Evolutionary conservation across 2,113 vertebrate species (phyloP).

Genomic region (Mormyrus lacerda): DNA sequence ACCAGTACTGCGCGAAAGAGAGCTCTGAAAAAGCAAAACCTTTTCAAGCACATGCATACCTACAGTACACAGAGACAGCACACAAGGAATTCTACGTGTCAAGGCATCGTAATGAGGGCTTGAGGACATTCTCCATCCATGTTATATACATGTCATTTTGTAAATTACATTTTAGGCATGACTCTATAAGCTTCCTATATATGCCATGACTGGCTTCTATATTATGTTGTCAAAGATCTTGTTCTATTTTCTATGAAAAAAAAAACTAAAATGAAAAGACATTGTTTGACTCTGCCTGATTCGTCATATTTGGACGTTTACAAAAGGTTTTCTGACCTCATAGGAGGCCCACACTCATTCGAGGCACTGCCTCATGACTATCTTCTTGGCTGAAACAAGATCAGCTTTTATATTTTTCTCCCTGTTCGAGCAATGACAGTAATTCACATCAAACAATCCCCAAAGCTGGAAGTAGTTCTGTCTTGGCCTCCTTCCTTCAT

Average conservation of each 20-base stretch:
- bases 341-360: not conserved
- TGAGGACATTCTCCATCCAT: not conserved
- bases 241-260: not conserved
- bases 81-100: not conserved
- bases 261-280: not conserved
- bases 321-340: not conserved
- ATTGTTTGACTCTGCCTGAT: not conserved
- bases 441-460: not conserved
- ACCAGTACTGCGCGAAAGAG: not conserved
- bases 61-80: not conserved
- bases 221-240: not conserved
- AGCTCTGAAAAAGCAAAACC: not conserved
- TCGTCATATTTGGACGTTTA: not conserved
- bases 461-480: not conserved
- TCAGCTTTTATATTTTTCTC: not conserved
- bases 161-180: not conserved
- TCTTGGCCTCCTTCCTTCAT: not conserved
- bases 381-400: not conserved
- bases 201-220: not conserved
- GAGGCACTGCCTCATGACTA: not conserved
- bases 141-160: not conserved
- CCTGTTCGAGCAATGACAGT: not conserved
- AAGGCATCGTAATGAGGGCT: not conserved
- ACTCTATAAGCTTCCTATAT: not conserved
- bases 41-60: not conserved